Conservation (phyloP, 1,140 invertebrate species). For the Tetragonula clypearis region DNA sequence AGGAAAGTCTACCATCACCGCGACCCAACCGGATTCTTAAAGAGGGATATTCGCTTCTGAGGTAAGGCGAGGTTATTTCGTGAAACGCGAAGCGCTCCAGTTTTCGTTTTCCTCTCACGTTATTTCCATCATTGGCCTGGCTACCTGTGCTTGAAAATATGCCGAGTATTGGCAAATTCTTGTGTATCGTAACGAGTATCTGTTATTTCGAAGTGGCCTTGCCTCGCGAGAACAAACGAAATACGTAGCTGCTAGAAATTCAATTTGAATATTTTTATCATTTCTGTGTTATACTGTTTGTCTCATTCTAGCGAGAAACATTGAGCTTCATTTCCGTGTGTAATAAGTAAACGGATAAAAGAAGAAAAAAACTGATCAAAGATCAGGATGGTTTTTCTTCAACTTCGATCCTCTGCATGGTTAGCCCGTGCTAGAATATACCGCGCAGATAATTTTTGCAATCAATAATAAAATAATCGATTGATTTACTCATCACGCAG, state of each 20-base stretch:
- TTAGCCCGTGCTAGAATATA: too few species aligned
- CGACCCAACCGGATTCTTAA: slow-evolving; percentile 56
- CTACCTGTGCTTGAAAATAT: background rate
- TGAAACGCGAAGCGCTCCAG: background rate
- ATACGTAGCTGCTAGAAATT: background rate
- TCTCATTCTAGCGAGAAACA: too few species aligned
- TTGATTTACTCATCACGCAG: too few species aligned
- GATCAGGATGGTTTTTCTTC: background rate
- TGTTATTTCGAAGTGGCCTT: too few species aligned
- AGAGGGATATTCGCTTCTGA: slow-evolving; percentile 48
- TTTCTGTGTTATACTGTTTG: background rate
- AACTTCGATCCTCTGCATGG: too few species aligned
- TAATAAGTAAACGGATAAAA: too few species aligned
- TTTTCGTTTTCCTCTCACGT: background rate
- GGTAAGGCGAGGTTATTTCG: background rate
- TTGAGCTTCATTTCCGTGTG: too few species aligned
- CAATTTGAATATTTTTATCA: background rate
- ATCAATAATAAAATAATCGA: too few species aligned
- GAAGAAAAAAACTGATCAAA: background rate
- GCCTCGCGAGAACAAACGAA: background rate
- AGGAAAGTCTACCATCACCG: slow-evolving; percentile 26
- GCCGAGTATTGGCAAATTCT: background rate
- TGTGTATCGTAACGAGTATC: background rate
- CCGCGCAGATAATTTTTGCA: too few species aligned
- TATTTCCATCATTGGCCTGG: background rate